Evolutionary conservation across 2,888 invertebrate genomes (phyloP).

Genomic region (Celastrina argiolus): DNA sequence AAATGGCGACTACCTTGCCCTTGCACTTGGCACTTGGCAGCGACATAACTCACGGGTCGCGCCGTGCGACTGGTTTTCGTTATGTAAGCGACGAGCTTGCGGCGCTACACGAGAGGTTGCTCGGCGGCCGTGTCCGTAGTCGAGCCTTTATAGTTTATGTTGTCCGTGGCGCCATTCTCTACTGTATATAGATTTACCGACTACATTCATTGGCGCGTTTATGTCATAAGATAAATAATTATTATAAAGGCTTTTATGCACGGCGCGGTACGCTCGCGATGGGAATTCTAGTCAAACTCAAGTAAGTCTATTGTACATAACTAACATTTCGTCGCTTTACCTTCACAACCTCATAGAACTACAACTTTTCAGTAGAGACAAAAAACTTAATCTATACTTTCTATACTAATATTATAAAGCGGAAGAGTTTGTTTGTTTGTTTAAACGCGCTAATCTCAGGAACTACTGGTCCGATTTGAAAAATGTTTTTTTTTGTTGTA

Average conservation of each 20-base stretch:
- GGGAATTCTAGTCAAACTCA: not conserved
- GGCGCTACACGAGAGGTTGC: not conserved
- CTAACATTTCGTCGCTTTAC: too few relatives aligned
- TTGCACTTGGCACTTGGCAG: constrained; percentile 34
- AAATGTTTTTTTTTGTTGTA: too few relatives aligned
- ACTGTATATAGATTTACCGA: not conserved
- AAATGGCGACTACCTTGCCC: constrained; percentile 37
- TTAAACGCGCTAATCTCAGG: too few relatives aligned
- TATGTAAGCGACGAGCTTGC: constrained; percentile 47
- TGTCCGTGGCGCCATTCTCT: constrained; percentile 14
- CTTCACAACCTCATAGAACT: too few relatives aligned
- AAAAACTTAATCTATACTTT: too few relatives aligned
- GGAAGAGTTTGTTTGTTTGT: too few relatives aligned
- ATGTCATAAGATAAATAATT: constrained; percentile 7
- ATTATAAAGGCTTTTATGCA: not conserved
- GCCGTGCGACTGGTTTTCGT: constrained; percentile 56
- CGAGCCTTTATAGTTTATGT: not conserved
- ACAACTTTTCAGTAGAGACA: too few relatives aligned
- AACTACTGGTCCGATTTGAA: too few relatives aligned
- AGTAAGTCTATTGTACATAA: too few relatives aligned
- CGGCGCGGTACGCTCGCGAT: not conserved
- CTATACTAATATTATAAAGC: too few relatives aligned
- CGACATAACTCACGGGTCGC: constrained; percentile 34
- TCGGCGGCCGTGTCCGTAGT: not conserved
- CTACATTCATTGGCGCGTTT: constrained; percentile 3